Evolutionary conservation across 2,888 invertebrate genomes (phyloP), one percentile per base, ranked within the genome.

Genomic region (Encarsia formosa): DNA sequence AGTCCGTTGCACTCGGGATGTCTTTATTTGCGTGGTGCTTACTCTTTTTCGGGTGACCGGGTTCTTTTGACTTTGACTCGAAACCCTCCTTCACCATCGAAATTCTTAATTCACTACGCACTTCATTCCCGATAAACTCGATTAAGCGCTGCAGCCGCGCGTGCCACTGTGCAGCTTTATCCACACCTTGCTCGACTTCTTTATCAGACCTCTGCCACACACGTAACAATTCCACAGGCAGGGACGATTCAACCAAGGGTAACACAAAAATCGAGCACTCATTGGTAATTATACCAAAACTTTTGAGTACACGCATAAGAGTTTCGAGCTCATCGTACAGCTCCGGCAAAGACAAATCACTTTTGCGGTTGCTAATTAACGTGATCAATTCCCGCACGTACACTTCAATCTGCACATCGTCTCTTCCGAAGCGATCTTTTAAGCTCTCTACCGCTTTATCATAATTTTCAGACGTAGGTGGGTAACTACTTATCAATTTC

Each of bases 331-430:
- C 3, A 22, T 38, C 38, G 20, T 38, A 38, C 5, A 38, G 2
- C 11, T 13, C 22, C 2, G 19, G 3, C 2, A 38, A 13, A 6
- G 20, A 3, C 8, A 34, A 13, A 56, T 52, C 20, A 38, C 32
- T n/a, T 32, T 46, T 26, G 51, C 6, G 6, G 2, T 20, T 20
- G 2, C 2, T 4, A 22, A 69, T 60, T 24, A 69, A 42, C 35
- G 58, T 59, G 22, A 69, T 47, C n/a, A 67, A 42, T 42, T 68
- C 64, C 22, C 65, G 29, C 13, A 65, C 58, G 48, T 63, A 63
- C 11, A 62, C 58, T 49, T 65, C 65, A 6, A 63, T 54, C 23
- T 61, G 58, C 9, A 66, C 39, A 15, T 66, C 65, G 6, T 63
- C 61, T 39, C 58, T 49, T 8, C 62, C 61, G 42, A 66, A 65